Conservation (phyloP, 2,797 vertebrate genomes). For the Rhabdomys pumilio region DNA sequence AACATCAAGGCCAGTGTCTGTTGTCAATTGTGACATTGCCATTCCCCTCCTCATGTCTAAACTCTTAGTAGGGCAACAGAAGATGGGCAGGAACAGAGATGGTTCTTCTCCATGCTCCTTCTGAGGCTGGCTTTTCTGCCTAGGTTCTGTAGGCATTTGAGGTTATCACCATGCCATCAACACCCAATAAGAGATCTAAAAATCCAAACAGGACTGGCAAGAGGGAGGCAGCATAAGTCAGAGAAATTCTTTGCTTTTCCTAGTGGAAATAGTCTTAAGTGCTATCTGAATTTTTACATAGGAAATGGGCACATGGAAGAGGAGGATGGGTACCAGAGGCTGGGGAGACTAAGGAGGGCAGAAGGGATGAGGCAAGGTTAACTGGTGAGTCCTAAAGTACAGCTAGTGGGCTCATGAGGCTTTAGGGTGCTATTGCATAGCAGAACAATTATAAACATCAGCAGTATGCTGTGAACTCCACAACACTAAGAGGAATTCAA, state of each 20-base stretch:
- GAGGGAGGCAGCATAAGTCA: not conserved
- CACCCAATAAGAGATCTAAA: not conserved
- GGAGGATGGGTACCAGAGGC: not conserved
- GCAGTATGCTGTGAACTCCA: not conserved
- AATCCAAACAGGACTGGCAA: not conserved
- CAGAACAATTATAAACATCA: not conserved
- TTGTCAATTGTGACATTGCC: not conserved
- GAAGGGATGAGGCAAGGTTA: not conserved
- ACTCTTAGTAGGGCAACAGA: not conserved
- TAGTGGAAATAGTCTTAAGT: not conserved
- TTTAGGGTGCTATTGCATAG: not conserved
- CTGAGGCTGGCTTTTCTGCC: constrained; percentile 1
- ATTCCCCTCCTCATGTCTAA: not conserved
- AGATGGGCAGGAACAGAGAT: not conserved
- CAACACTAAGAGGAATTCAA: not conserved
- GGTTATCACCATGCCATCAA: constrained; percentile 20
- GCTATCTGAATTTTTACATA: constrained; percentile 27
- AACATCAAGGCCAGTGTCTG: not conserved
- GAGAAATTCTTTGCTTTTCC: not conserved
- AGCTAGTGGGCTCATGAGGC: not conserved
- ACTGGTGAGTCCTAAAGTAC: not conserved
- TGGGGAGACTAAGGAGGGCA: not conserved
- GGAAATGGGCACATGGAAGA: not conserved
- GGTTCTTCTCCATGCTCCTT: not conserved
- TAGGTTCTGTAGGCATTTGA: not conserved